Conservation (phyloP, 2,888 invertebrate genomes). For the Psylliodes chrysocephalus region DNA sequence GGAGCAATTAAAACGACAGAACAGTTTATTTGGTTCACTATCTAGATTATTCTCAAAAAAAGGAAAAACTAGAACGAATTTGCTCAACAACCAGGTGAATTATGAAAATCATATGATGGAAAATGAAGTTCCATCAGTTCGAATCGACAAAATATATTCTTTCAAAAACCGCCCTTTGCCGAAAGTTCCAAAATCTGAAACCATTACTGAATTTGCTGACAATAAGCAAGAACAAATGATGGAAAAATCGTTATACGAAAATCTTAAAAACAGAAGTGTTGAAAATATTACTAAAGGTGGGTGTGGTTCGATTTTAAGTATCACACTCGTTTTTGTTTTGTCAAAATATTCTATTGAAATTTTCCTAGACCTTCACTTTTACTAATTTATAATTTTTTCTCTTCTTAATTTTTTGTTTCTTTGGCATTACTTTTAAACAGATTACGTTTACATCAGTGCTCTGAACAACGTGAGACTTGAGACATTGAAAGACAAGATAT, state of each 20-base stretch:
- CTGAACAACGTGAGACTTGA: too few relatives aligned
- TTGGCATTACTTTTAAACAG: too few relatives aligned
- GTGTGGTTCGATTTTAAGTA: background rate
- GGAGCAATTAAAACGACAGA: background rate
- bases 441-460: too few relatives aligned
- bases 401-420: too few relatives aligned
- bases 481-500: too few relatives aligned
- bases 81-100: background rate
- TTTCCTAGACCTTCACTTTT: too few relatives aligned
- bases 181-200: conserved; percentile 6
- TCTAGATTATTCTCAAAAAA: conserved; percentile 1
- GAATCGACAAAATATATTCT: background rate
- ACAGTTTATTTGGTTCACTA: background rate
- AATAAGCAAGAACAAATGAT: too few relatives aligned
- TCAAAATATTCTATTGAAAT: too few relatives aligned
- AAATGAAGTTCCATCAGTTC: background rate
- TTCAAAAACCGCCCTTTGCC: conserved; percentile 16
- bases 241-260: too few relatives aligned
- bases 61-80: background rate
- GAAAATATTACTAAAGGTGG: background rate
- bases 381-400: too few relatives aligned
- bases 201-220: background rate
- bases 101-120: conserved; percentile 19
- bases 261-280: background rate
- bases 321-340: too few relatives aligned